Conservation (phyloP, 2,888 invertebrate species). For the Aphelenchoides bicaudatus region DNA sequence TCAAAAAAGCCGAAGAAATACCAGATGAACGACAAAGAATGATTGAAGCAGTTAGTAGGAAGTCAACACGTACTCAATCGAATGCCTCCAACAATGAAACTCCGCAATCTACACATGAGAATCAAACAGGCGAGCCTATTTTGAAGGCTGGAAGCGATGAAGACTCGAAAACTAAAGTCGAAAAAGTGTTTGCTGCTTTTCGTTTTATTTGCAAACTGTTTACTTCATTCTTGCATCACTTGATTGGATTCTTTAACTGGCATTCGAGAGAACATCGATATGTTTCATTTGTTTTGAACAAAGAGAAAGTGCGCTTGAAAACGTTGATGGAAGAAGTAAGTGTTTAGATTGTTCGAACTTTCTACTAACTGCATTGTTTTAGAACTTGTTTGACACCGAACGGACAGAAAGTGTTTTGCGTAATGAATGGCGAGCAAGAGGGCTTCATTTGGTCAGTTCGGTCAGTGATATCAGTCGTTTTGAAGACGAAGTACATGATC, state of each 20-base stretch:
- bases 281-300: conserved; percentile 79
- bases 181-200: conserved; percentile 17
- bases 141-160: too few species aligned
- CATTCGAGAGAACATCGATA: conserved; percentile 90
- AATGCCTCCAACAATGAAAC: too few species aligned
- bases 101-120: too few species aligned
- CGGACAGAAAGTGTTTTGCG: conserved; percentile 37
- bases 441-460: conserved; percentile 48
- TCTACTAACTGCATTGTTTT: background rate
- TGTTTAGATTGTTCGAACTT: background rate
- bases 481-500: conserved; percentile 51
- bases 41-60: too few species aligned
- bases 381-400: conserved; percentile 1
- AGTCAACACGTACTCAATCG: too few species aligned
- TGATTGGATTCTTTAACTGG: conserved; percentile 66
- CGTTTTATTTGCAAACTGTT: conserved; percentile 33
- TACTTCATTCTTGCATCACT: conserved; percentile 26
- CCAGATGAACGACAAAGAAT: too few species aligned
- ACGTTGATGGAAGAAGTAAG: conserved; percentile 27
- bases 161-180: too few species aligned
- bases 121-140: too few species aligned
- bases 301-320: conserved; percentile 70
- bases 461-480: conserved; percentile 30
- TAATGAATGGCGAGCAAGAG: conserved; percentile 44
- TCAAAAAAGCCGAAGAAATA: conserved; percentile 30